Evolutionary conservation across 2,888 invertebrate genomes (phyloP), one percentile per base, ranked within the genome.

Genomic region (Phymatocera aterrima): DNA sequence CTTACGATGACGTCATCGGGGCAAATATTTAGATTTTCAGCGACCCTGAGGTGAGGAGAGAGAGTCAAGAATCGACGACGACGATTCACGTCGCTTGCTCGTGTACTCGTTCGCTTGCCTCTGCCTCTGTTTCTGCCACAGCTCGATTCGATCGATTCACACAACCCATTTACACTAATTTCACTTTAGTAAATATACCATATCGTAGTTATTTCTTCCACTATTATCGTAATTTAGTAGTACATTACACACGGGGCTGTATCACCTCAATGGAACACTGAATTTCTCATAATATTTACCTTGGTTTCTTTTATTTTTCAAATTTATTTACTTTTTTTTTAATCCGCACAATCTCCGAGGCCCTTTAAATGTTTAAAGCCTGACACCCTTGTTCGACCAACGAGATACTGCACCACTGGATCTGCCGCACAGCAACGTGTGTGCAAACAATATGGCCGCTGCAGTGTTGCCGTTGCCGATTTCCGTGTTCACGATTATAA

Each of bases 401-500:
- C 79, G 80, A 79, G 77, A 79, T 77, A 77, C 80, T 74, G 78
- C 80, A 78, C 80, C 79, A 78, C 80, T 68, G 77, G 60, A 43
- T 80, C 77, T n/a, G 75, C 81, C 77, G 24, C 61, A 64, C 61
- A 81, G 80, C 85, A 86, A 87, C 86, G 86, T 87, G 86, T 83
- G 84, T 84, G 83, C 83, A 84, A 85, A 86, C 84, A 89, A 88
- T 87, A 88, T 88, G 88, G 88, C 86, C 84, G 82, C 83, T 79
- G 68, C 83, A 82, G 82, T 82, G 80, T 82, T 83, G 81, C 84
- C 84, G 80, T 82, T 83, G 81, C 84, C 84, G 84, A 87, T 87
- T 87, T 86, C 84, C 84, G 83, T 84, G 84, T 85, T 86, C 84
- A 87, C 85, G 83, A 85, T 85, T 87, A 87, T 84, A 84, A 85